phyloP scores from a whole-genome alignment of 2,888 invertebrate species.

The Ophioninae sp. region DNA sequence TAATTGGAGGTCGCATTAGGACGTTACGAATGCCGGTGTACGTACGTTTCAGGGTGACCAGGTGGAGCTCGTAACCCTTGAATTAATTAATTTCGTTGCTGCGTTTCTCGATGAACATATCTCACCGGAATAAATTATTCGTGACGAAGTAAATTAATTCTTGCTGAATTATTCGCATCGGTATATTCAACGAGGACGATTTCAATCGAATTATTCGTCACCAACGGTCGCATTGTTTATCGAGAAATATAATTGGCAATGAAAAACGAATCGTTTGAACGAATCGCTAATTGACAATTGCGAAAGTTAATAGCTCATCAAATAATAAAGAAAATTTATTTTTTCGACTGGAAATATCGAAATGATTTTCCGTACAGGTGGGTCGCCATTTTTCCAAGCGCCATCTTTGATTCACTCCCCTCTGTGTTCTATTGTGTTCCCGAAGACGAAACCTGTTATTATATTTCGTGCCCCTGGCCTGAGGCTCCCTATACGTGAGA shows the following conservation, averaged over 20 bases:
- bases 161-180: slow-evolving; percentile 3
- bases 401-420: slow-evolving; percentile 66
- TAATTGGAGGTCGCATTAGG: slow-evolving; percentile 47
- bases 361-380: not conserved
- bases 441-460: slow-evolving; percentile 69
- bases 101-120: slow-evolving; percentile 2
- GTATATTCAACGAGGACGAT: not conserved
- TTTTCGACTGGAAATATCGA: not conserved
- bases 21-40: slow-evolving; percentile 6
- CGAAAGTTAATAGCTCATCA: not conserved
- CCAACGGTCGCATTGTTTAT: not conserved
- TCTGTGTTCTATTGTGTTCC: slow-evolving; percentile 70
- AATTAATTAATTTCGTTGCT: slow-evolving; percentile 44
- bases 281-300: not conserved
- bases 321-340: not conserved
- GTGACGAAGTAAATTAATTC: no score
- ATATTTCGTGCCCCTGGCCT: slow-evolving; percentile 64
- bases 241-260: not conserved
- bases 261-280: not conserved
- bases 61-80: slow-evolving; percentile 53
- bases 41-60: slow-evolving; percentile 35
- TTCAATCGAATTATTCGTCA: not conserved
- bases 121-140: not conserved
- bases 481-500: slow-evolving; percentile 28
- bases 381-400: slow-evolving; percentile 56